Evolutionary conservation across 2,888 invertebrate species (phyloP), one percentile per base, ranked within the genome.

Genomic region (Panopea generosa): DNA sequence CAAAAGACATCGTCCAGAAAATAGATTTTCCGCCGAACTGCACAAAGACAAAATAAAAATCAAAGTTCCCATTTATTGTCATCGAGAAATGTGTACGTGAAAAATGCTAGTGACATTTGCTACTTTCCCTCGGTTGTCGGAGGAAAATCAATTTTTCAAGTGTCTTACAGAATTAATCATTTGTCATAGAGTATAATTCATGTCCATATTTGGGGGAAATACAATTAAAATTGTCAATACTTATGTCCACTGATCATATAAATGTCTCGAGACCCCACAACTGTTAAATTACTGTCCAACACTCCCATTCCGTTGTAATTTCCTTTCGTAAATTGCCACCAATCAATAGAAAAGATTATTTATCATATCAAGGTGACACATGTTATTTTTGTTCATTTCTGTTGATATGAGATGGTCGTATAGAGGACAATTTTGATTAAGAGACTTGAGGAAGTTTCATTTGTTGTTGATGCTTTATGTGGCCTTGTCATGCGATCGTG

Each of bases 161-260:
- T 80, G 80, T 76, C 80, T 70, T 50, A 29, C 16, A 45, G 69
- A 70, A 80, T 80, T 72, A 66, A 80, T 80, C 76, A 73, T 73
- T 76, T 73, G 75, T 76, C 73, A 66, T 66, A 62, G 61, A 59
- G 61, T 63, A 59, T 72, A 74, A 79, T 79, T 74, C 57, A 60
- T 68, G 62, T 57, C 67, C 61, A 49, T 74, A 69, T 73, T 78
- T 68, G 57, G 71, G 67, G 78, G 60, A 52, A 78, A 75, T 56
- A 75, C 74, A 71, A 79, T 79, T 79, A 79, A 75, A 79, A 79
- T 71, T 79, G 78, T 79, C 74, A 75, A 79, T 79, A 79, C 78
- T 72, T 77, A 77, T 68, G 77, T 77, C 55, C 47, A 49, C 26
- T 55, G 65, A 69, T 77, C 77, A 77, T 68, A 72, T 69, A 43